phyloP scores from a whole-genome alignment of 2,888 invertebrate species.

The Rhagophthalmus giganteus region DNA sequence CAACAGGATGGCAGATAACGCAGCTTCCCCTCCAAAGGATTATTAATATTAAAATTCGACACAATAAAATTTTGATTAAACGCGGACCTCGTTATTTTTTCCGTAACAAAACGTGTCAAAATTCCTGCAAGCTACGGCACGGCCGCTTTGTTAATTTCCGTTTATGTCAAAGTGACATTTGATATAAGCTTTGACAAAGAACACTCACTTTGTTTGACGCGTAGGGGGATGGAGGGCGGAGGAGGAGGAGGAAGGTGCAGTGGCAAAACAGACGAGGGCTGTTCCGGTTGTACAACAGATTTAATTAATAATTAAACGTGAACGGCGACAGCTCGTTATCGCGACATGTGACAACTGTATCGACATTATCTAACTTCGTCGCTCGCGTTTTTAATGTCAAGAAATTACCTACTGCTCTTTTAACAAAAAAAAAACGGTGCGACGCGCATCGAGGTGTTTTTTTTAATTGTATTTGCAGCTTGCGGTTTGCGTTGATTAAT shows the following conservation, averaged over 20 bases:
- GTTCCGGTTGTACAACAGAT: constrained; percentile 24
- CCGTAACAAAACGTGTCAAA: constrained; percentile 2
- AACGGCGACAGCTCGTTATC: constrained; percentile 25
- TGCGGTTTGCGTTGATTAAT: too few relatives aligned
- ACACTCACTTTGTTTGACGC: constrained; percentile 21
- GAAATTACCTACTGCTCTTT: too few relatives aligned
- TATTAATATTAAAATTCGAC: constrained; percentile 17
- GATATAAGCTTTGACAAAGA: constrained; percentile 35
- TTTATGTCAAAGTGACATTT: constrained; percentile 43
- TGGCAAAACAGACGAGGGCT: constrained; percentile 1
- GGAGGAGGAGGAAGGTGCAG: constrained; percentile 9
- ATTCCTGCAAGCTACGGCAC: constrained; percentile 6
- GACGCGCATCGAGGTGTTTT: too few relatives aligned
- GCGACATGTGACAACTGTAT: constrained; percentile 25
- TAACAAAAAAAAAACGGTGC: too few relatives aligned
- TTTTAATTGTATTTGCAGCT: too few relatives aligned
- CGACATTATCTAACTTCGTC: neutral
- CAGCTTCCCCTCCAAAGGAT: neutral
- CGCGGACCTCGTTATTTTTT: constrained; percentile 13
- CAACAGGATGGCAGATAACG: neutral
- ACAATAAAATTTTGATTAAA: constrained; percentile 24
- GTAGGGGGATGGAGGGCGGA: neutral
- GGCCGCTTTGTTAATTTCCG: constrained; percentile 42
- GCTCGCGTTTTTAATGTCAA: too few relatives aligned
- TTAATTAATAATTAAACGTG: constrained; percentile 34